Percentiles rank a stretch among this genome's conserved stretches.
Evolutionary conservation across 35 echinoderm and acorn worm species (phyloP).

Genomic region (Ophiothrix spiculata): DNA sequence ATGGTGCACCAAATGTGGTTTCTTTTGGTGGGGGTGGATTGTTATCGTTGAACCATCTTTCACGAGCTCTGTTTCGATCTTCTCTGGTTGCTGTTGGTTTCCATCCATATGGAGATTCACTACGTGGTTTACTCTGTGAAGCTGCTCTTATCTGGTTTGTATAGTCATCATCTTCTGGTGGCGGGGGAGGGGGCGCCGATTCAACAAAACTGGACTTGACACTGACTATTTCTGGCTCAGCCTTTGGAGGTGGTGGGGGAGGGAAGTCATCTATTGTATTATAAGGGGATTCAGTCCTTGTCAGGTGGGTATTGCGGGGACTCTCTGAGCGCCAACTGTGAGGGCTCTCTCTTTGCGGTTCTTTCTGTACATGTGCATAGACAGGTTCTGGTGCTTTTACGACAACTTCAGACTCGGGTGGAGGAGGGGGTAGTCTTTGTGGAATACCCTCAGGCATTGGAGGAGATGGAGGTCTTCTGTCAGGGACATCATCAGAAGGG

Average conservation of each 20-base stretch:
- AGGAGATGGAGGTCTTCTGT: constrained; percentile 12
- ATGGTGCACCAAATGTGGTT: not conserved
- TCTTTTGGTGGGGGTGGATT: not conserved
- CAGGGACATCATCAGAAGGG: constrained; percentile 23
- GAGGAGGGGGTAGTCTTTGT: not conserved
- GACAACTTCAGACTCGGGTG: not conserved
- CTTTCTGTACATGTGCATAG: constrained; percentile 42
- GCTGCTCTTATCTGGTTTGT: not conserved
- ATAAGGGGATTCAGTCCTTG: constrained; percentile 4
- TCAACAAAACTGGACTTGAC: constrained; percentile 25
- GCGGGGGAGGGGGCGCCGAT: not conserved
- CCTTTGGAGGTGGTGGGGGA: not conserved
- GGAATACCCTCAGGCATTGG: not conserved
- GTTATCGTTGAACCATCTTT: not conserved
- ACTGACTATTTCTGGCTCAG: constrained; percentile 16
- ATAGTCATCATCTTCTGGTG: not conserved
- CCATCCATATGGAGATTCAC: not conserved
- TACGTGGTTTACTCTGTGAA: not conserved
- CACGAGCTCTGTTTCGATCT: not conserved
- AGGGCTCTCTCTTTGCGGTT: constrained; percentile 46
- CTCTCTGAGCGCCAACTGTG: constrained; percentile 17
- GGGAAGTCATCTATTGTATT: not conserved
- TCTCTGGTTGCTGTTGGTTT: not conserved
- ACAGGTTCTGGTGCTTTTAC: constrained; percentile 16
- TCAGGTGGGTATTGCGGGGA: not conserved